Percentiles rank a stretch among this genome's conserved stretches.
phyloP scores from a whole-genome alignment of 2,113 vertebrate species.

The Campylomormyrus numenius region DNA sequence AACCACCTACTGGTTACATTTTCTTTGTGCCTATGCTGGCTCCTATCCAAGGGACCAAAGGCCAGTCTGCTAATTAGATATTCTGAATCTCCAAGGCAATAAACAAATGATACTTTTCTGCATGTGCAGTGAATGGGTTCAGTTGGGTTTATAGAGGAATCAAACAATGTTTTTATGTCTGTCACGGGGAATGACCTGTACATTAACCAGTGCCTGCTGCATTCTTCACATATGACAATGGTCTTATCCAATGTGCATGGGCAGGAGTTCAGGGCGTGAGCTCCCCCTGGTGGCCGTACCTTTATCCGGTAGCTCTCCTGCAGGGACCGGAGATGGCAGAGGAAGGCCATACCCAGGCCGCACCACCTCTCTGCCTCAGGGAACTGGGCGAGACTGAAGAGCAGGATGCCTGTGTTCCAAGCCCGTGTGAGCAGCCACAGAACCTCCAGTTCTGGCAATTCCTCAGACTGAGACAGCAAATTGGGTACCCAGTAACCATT shows the following conservation, averaged over 20 bases:
- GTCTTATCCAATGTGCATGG: neutral
- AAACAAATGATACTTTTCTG: neutral
- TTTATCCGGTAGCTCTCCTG: conserved; percentile 74
- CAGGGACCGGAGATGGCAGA: conserved; percentile 69
- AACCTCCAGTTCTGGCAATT: conserved; percentile 75
- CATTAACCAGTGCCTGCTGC: neutral
- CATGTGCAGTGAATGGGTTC: neutral
- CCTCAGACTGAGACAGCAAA: conserved; percentile 42
- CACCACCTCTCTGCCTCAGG: conserved; percentile 79
- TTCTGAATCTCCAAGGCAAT: neutral
- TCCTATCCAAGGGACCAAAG: neutral
- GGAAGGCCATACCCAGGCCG: conserved; percentile 71
- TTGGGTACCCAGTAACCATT: neutral
- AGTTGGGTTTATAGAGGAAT: neutral
- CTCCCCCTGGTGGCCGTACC: conserved; percentile 43
- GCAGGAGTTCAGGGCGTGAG: neutral
- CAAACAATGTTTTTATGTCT: neutral
- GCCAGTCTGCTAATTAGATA: neutral
- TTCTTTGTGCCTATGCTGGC: neutral
- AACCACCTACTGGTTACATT: neutral
- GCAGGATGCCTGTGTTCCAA: conserved; percentile 81
- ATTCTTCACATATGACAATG: neutral
- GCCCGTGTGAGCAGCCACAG: conserved; percentile 83
- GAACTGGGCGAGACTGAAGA: conserved; percentile 67
- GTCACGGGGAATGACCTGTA: neutral